These are phyloP conservation scores for Danio albolineatus DNA, from an alignment of 2,797 vertebrate genomes.

Conservation along the genomic window DNA sequence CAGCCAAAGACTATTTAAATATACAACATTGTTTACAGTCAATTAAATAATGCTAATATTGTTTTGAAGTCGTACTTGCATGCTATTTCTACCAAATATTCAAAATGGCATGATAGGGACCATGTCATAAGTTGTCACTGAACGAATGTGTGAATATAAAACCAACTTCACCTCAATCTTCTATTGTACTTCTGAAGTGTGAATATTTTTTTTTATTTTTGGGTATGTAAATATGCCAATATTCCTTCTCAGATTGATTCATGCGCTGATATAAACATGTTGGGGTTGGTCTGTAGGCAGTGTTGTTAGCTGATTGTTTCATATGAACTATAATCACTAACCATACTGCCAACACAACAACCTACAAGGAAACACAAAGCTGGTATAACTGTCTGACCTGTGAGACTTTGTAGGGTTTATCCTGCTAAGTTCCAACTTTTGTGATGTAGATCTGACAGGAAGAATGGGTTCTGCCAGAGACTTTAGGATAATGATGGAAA, in stretches of 20 bases:
- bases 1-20: no score
- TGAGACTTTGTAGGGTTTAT: no score
- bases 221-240: not conserved
- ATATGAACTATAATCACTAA: constrained; percentile 84
- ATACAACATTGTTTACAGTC: no score
- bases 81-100: no score
- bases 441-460: not conserved
- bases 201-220: no score
- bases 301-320: constrained; percentile 93
- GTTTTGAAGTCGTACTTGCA: no score
- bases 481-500: not conserved
- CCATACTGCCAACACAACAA: constrained; percentile 84
- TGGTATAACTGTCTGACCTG: not conserved
- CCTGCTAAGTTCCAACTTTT: not conserved
- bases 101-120: no score
- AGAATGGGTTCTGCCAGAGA: not conserved
- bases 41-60: no score
- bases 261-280: not conserved
- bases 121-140: no score
- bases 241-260: not conserved
- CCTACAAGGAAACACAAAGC: constrained; percentile 58
- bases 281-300: constrained; percentile 92
- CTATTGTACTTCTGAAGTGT: no score
- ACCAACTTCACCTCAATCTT: no score
- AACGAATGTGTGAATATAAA: no score